These are phyloP conservation scores for Drosophila paulistorum DNA, from an alignment of 1,140 invertebrate species.

Conservation along the genomic window DNA sequence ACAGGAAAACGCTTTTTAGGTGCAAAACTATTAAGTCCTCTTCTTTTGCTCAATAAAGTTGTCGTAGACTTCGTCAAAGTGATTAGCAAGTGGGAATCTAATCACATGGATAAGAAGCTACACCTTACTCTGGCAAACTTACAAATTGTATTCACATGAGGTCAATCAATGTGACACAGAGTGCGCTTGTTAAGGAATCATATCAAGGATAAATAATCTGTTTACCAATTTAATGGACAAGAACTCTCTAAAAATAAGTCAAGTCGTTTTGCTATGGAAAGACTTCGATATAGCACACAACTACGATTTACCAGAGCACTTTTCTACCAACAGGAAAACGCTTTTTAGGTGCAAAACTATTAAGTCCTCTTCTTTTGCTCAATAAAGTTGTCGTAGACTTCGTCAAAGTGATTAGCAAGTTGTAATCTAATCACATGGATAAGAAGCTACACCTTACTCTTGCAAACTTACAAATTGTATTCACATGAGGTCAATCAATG, in stretches of 20 bases:
- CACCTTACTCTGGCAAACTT: too few species aligned
- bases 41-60: neutral
- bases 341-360: constrained; percentile 39
- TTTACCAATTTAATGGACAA: constrained; percentile 51
- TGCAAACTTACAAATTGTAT: constrained; percentile 74
- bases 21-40: too few species aligned
- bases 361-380: fast-evolving
- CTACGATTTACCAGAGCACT: constrained; percentile 70
- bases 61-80: constrained; percentile 62
- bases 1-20: constrained; percentile 38
- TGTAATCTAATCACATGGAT: constrained; percentile 54
- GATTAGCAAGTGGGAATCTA: constrained; percentile 8
- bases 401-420: constrained; percentile 53
- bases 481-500: constrained; percentile 58
- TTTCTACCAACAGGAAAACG: constrained; percentile 35
- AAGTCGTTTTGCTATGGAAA: constrained; percentile 54
- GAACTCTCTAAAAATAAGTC: constrained; percentile 12
- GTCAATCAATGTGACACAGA: constrained; percentile 64
- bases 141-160: constrained; percentile 71
- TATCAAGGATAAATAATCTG: constrained; percentile 2
- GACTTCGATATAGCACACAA: constrained; percentile 63
- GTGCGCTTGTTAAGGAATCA: constrained; percentile 48
- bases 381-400: constrained; percentile 41
- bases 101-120: constrained; percentile 66
- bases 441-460: constrained; percentile 56